Percentiles rank a stretch among this genome's conserved stretches.
Evolutionary conservation across 92 coral and sea anemone species (phyloP).

Genomic region (Parazoanthus swiftii): DNA sequence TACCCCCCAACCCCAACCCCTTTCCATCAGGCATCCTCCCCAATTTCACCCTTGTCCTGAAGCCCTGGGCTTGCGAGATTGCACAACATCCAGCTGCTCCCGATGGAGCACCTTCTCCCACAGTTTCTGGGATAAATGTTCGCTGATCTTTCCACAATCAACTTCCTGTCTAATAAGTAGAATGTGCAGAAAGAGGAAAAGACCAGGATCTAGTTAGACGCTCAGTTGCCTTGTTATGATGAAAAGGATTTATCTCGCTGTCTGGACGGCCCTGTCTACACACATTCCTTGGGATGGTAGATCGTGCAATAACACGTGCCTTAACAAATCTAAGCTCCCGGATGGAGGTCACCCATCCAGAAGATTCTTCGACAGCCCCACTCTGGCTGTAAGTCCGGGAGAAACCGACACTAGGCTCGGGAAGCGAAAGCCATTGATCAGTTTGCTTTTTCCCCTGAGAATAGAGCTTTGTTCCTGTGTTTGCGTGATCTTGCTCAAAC

Average conservation of each 20-base stretch:
- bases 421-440: not conserved
- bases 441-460: not conserved
- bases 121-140: too few relatives aligned
- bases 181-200: not conserved
- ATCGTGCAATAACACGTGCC: not conserved
- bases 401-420: not conserved
- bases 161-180: not conserved
- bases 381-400: not conserved
- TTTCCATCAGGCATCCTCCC: too few relatives aligned
- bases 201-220: not conserved
- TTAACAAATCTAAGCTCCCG: not conserved
- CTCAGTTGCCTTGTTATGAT: not conserved
- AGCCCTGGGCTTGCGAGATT: too few relatives aligned
- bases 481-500: not conserved
- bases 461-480: not conserved
- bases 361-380: not conserved
- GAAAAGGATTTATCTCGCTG: not conserved
- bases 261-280: not conserved
- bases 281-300: not conserved
- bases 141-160: too few relatives aligned
- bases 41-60: too few relatives aligned
- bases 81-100: too few relatives aligned
- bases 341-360: slow-evolving; percentile 6
- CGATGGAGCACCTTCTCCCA: too few relatives aligned
- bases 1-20: too few relatives aligned